Base-by-base conservation (phyloP, 2,888 invertebrate genomes). In the Lagria hirta region DNA sequence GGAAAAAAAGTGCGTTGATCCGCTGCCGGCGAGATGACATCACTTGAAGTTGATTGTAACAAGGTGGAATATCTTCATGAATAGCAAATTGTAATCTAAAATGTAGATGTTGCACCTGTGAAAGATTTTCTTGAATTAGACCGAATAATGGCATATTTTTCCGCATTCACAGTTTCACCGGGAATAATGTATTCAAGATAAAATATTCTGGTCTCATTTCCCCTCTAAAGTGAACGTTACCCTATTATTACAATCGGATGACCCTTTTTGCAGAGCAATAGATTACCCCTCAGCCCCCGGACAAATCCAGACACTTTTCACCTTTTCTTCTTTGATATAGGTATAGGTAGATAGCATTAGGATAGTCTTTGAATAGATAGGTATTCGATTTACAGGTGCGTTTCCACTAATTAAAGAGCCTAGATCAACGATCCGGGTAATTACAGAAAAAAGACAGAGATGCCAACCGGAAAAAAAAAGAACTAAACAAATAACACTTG, bases 171-270 rank as follows among this genome's bases (percentile, higher is more conserved):
- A n/a, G n/a, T n/a, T 47, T 29, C 40, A 28, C 45, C 35, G 40
- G 51, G 55, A 58, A 60, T 65, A 66, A 65, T 64, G 60, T 64
- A 66, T 66, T 65, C 65, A 52, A 57, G 62, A 65, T 66, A 65
- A 68, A 65, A 66, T 68, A 68, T 68, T 66, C 68, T 54, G 57
- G 64, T 66, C 66, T 64, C 65, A 67, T 67, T 65, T 61, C 63
- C 62, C 65, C 65, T 57, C 58, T 61, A 64, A 59, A 63, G 57
- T 58, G 60, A 59, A 59, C 59, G 61, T 60, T 66, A 64, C 67
- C 68, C 66, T 63, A 64, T 66, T 67, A 67, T 66, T 65, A 65
- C 66, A 65, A 68, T 66, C 62, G 61, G 63, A 66, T 67, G 67
- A 67, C 67, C 68, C 64, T 58, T 62, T n/a, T 64, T 65, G 60